Percentiles rank a stretch among this genome's conserved stretches.
Evolutionary conservation across 2,888 invertebrate genomes (phyloP).

Genomic region (Apotomis capreana): DNA sequence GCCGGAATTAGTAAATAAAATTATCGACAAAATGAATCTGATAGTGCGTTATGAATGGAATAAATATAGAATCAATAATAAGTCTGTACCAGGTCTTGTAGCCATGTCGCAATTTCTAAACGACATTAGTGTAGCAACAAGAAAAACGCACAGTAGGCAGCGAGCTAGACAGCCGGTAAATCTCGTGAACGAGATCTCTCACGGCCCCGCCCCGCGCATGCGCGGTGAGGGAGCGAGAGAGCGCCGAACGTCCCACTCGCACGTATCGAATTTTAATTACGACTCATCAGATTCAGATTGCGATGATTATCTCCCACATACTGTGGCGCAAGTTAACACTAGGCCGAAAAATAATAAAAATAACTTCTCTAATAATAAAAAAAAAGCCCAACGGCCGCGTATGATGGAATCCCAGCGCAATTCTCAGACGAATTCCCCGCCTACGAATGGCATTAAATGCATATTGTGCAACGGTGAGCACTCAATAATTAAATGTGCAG

Average conservation of each 20-base stretch:
- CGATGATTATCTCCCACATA: too few species aligned
- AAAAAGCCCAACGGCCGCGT: not conserved
- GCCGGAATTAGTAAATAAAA: not conserved
- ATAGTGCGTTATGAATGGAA: not conserved
- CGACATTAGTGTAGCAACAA: not conserved
- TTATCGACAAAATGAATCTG: slow-evolving; percentile 1
- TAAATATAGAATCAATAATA: not conserved
- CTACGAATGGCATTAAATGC: not conserved
- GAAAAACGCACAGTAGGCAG: not conserved
- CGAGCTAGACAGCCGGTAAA: not conserved
- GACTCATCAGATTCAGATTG: too few species aligned
- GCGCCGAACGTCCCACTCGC: too few species aligned
- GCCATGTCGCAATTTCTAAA: not conserved
- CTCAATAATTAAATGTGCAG: not conserved
- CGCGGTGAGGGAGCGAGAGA: too few species aligned
- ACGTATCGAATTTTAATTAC: too few species aligned
- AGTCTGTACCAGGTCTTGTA: not conserved
- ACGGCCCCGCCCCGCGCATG: too few species aligned
- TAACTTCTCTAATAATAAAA: too few species aligned
- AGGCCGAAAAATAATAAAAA: too few species aligned
- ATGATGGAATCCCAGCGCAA: not conserved
- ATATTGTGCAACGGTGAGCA: not conserved
- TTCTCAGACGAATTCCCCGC: not conserved
- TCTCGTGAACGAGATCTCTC: too few species aligned
- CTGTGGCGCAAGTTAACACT: not conserved